Evolutionary conservation across 2,113 vertebrate genomes (phyloP).

Genomic region (Noctilio leporinus): DNA sequence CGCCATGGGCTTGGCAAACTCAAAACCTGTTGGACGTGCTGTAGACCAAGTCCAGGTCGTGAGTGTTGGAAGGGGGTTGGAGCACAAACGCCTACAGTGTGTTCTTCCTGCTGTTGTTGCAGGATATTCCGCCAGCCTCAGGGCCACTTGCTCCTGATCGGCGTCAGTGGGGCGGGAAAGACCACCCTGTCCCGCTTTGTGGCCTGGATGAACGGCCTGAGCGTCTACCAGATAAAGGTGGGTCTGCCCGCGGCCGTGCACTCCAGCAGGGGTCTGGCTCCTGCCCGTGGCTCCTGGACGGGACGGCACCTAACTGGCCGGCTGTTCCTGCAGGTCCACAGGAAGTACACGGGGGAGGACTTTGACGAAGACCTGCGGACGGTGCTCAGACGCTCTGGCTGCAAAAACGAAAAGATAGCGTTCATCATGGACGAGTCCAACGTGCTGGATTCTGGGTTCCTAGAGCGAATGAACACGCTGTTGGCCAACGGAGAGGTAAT

Average conservation of each 20-base stretch:
- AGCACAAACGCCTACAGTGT: not conserved
- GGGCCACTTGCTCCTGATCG: conserved; percentile 96
- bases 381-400: conserved; percentile 95
- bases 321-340: conserved; percentile 87
- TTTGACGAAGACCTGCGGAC: conserved; percentile 97
- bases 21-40: not conserved
- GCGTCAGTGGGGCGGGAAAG: conserved; percentile 97
- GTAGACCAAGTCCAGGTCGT: not conserved
- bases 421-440: conserved; percentile 99
- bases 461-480: conserved; percentile 98
- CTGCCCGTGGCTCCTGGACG: accelerated
- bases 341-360: conserved; percentile 98
- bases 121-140: conserved; percentile 99
- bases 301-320: accelerated
- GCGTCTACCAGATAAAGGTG: conserved; percentile 99
- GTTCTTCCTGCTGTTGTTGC: not conserved
- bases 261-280: accelerated
- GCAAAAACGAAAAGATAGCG: conserved; percentile 98
- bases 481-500: conserved; percentile 96
- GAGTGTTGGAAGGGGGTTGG: not conserved
- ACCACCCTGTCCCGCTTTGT: conserved; percentile 97
- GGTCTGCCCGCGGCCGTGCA: not conserved
- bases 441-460: conserved; percentile 95
- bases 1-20: not conserved
- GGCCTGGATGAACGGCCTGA: conserved; percentile 99